Conservation (phyloP, 2,113 vertebrate species). For the Diadophis punctatus region DNA sequence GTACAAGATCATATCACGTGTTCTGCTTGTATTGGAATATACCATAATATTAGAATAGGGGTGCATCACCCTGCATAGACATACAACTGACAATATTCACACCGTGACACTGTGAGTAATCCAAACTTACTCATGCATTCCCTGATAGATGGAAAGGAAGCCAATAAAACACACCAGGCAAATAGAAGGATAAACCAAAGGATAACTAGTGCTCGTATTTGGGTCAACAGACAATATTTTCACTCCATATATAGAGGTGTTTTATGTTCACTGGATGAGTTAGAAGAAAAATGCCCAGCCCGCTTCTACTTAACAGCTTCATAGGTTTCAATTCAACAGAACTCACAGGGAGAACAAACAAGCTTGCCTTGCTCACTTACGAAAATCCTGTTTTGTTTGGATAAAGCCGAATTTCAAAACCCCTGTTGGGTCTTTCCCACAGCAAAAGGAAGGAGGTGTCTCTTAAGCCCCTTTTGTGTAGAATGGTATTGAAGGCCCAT, state of each 20-base stretch:
- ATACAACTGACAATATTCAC: no score
- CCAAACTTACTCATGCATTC: neutral
- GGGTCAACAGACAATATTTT: neutral
- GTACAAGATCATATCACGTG: no score
- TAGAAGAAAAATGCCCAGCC: neutral
- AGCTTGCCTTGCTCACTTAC: neutral
- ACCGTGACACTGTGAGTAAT: no score
- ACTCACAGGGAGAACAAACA: neutral
- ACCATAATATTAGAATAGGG: no score
- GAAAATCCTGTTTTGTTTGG: accelerated
- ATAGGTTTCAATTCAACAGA: neutral
- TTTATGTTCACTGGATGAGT: neutral
- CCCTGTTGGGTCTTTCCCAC: neutral
- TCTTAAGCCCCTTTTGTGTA: neutral
- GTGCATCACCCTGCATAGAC: no score
- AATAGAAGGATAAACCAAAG: constrained; percentile 2
- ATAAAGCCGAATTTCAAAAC: neutral
- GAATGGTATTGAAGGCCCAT: constrained; percentile 24
- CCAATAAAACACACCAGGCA: neutral
- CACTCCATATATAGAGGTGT: neutral
- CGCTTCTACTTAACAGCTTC: neutral
- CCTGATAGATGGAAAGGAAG: neutral
- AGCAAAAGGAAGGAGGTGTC: neutral
- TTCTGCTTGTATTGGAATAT: no score
- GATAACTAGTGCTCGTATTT: accelerated